Base-by-base conservation (phyloP, 1,140 invertebrate species). In the Drosophila pruinosa region DNA sequence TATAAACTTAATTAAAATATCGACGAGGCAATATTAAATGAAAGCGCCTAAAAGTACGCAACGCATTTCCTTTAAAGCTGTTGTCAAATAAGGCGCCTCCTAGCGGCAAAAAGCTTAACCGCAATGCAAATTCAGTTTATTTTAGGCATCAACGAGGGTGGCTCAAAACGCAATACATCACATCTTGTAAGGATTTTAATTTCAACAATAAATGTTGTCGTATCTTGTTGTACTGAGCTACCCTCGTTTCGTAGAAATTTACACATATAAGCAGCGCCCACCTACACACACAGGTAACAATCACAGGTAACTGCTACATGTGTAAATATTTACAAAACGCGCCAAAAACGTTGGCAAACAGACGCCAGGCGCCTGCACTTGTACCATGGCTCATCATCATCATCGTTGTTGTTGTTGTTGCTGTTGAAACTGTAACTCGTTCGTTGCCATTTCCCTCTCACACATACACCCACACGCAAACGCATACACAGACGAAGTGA, bases 271-370 rank as follows among this genome's bases (percentile, higher is more conserved):
- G 70, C 52, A 56, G 56, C 47, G 34, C 36, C 36, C 57, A 45
- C 64, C 28, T 34, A 53, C 28, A 59, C 24, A 52, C 53, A 17
- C 63, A 22, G 64, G 63, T 65, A 57, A 81, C 81, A 88, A 88
- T 86, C 82, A 88, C 82, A 88, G 81, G 81, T 86, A 86, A 86
- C 81, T 78, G 82, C 77, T 86, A 86, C 81, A 86, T 86, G 81
- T 86, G 81, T 86, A 86, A 86, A 86, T 86, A 86, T 86, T 86
- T 82, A 88, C 82, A 86, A 88, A 86, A 88, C 81, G 81, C 81
- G 81, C 78, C 70, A 72, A 71, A 86, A 88, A 79, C 82, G 74
- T 85, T 64, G 77, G 58, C 81, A 86, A 86, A 86, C 82, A 73
- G 82, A 67, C 82, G 77, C 73, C 73, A 81, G 73, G 72, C 76